These are phyloP conservation scores for Amphipoea oculea DNA, from an alignment of 2,888 invertebrate genomes.

Conservation along the genomic window DNA sequence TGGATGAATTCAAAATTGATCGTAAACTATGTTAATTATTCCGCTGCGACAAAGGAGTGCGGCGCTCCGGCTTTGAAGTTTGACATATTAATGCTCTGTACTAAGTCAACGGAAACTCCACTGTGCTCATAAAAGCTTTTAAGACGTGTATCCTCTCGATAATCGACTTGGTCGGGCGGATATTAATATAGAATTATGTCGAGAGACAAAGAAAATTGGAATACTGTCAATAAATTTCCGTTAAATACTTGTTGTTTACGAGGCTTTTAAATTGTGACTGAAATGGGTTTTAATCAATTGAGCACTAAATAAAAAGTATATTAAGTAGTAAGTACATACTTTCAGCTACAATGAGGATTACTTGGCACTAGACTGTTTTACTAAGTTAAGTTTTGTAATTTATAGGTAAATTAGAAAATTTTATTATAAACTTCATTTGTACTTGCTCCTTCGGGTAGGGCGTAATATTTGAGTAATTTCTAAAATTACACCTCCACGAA, in stretches of 20 bases:
- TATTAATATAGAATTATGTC: constrained; percentile 21
- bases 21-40: constrained; percentile 64
- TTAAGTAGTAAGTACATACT: neutral
- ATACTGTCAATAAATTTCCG: neutral
- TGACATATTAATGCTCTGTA: constrained; percentile 58
- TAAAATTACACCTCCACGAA: constrained; percentile 30
- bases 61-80: constrained; percentile 56
- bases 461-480: constrained; percentile 20
- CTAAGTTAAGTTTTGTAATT: constrained; percentile 26
- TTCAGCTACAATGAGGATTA: neutral
- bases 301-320: constrained; percentile 4
- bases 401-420: constrained; percentile 32
- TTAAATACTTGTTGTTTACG: neutral
- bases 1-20: constrained; percentile 52
- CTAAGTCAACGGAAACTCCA: constrained; percentile 45
- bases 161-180: constrained; percentile 33
- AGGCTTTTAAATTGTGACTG: neutral
- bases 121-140: constrained; percentile 56
- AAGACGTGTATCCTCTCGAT: constrained; percentile 52
- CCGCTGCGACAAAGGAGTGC: constrained; percentile 56
- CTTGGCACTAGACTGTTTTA: constrained; percentile 9
- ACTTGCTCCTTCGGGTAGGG: neutral
- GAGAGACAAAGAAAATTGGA: neutral
- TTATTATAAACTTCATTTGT: constrained; percentile 22
- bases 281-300: neutral